Base-by-base conservation (phyloP, 1,140 invertebrate genomes). In the Cotesia typhae region DNA sequence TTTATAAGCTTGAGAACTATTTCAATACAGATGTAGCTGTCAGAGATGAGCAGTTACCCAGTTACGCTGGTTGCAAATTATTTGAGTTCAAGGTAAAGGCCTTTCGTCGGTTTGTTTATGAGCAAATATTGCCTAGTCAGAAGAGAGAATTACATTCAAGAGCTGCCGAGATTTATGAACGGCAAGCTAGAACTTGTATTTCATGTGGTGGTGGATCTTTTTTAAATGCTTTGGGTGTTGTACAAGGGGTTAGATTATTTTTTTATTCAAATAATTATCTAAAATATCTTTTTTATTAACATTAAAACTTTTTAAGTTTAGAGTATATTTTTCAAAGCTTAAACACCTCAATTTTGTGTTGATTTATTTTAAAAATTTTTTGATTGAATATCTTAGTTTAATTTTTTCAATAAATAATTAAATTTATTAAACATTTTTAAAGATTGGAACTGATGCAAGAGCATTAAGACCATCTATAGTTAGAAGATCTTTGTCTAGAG, bases 41-140 rank as follows among this genome's bases (percentile, higher is more conserved):
- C 59, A 61, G 28, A 61, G 59, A 61, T 28, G 59, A 61, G 5
- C 9, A 61, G 1, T 57, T 89, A n/a, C 86, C 88, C 0, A 72
- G 72, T 52, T 88, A 89, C 67, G 87, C 88, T 2, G 86, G 87
- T 36, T 90, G 90, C 70, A 88, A 86, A 7, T 86, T 88, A 35
- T 80, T 90, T 76, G 84, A 87, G 51, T 90, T 90, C 70, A 82
- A 83, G 10, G 81, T 83, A 14, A 51, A 79, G 0, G 67, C 81
- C 0, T 89, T 89, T 74, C 76, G 83, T 20, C 84, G 83, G 3
- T 84, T 84, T 0, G 84, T 88, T 3, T 89, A 89, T 70, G 83
- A 88, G 9, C 52, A 88, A 12, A 74, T 90, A n/a, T 83, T 87
- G 0, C 80, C 86, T 36, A 80, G 76, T 60, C 86, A 89, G 75